These are phyloP conservation scores for Larimichthys crocea DNA, from an alignment of 2,113 vertebrate genomes.

Conservation along the genomic window DNA sequence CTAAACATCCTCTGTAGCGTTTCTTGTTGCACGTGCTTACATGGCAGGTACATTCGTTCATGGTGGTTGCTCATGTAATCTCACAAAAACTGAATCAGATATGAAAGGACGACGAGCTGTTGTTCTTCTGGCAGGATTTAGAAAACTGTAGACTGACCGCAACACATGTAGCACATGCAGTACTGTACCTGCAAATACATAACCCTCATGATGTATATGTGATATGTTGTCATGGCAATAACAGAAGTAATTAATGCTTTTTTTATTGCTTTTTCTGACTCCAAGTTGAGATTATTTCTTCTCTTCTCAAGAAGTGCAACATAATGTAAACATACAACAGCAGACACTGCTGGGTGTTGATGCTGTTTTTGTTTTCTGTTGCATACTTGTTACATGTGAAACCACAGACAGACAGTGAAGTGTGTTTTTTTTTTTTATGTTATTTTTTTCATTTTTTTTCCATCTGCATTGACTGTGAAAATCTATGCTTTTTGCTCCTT, in stretches of 20 bases:
- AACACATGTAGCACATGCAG: neutral
- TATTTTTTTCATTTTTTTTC: too few species aligned
- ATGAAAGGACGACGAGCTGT: neutral
- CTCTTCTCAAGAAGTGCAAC: neutral
- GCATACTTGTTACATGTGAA: neutral
- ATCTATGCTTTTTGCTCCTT: constrained; percentile 44
- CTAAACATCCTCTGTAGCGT: constrained; percentile 25
- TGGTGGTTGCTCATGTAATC: neutral
- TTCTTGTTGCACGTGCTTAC: constrained; percentile 50
- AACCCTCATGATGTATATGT: neutral
- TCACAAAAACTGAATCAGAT: neutral
- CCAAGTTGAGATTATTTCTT: neutral
- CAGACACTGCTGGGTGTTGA: neutral
- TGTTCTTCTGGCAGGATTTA: neutral
- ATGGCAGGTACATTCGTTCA: neutral
- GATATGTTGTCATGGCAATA: neutral
- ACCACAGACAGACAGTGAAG: neutral
- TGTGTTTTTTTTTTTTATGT: neutral
- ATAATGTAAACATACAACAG: neutral
- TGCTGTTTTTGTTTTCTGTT: constrained; percentile 8
- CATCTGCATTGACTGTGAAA: neutral
- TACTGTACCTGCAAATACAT: neutral
- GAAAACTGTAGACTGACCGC: neutral
- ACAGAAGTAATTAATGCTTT: neutral
- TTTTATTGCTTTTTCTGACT: neutral